phyloP scores from a whole-genome alignment of 2,113 vertebrate genomes.

The Rissa tridactyla region DNA sequence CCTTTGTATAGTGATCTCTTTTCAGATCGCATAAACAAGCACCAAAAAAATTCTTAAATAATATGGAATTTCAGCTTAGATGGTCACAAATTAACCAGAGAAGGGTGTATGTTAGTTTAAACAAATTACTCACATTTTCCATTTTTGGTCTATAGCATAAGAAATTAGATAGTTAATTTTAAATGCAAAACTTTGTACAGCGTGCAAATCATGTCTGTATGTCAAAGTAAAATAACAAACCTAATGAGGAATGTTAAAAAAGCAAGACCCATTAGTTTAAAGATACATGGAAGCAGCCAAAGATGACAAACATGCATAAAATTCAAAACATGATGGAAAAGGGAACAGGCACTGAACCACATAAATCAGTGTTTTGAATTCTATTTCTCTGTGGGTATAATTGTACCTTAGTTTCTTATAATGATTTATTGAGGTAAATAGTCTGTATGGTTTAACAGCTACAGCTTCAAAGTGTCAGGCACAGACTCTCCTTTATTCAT shows the following conservation, averaged over 20 bases:
- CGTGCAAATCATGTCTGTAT: constrained; percentile 77
- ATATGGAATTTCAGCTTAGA: constrained; percentile 56
- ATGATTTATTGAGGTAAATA: constrained; percentile 90
- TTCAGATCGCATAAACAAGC: constrained; percentile 38
- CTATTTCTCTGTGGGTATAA: constrained; percentile 84
- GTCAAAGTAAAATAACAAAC: constrained; percentile 81
- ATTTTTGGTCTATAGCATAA: constrained; percentile 65
- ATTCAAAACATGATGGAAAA: constrained; percentile 82
- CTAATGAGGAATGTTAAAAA: constrained; percentile 79
- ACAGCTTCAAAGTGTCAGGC: constrained; percentile 82
- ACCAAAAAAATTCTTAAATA: constrained; percentile 40
- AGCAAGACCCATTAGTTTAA: constrained; percentile 81
- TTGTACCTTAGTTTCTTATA: constrained; percentile 85
- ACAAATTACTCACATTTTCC: constrained; percentile 72
- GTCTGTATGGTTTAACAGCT: constrained; percentile 86
- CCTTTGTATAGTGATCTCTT: constrained; percentile 19
- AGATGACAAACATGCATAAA: constrained; percentile 83
- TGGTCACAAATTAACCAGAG: constrained; percentile 63
- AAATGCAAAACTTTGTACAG: constrained; percentile 74
- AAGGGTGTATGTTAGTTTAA: constrained; percentile 53
- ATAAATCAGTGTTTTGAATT: constrained; percentile 84
- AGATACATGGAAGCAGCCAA: constrained; percentile 80
- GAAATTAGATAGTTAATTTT: constrained; percentile 75
- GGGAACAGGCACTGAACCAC: constrained; percentile 78
- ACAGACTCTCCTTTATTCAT: constrained; percentile 85